Evolutionary conservation across 2,113 vertebrate genomes (phyloP).

Genomic region (Sminthopsis crassicaudata): DNA sequence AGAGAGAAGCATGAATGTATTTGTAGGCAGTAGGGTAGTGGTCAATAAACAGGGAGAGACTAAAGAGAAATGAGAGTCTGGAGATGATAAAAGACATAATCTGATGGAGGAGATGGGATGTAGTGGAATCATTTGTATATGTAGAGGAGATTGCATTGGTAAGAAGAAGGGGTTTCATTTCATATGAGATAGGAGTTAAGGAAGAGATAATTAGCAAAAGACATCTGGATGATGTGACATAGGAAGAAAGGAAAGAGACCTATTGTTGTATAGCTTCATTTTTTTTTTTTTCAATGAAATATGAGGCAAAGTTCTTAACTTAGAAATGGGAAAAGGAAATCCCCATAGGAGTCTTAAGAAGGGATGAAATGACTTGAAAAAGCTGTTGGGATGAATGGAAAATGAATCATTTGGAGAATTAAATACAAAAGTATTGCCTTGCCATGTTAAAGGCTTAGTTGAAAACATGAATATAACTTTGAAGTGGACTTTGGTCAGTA

Average conservation of each 20-base stretch:
- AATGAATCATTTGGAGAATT: background rate
- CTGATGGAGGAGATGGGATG: background rate
- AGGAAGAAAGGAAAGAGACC: background rate
- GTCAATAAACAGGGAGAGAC: background rate
- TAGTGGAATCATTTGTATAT: background rate
- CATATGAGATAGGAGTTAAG: background rate
- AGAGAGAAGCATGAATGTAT: background rate
- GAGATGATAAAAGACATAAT: background rate
- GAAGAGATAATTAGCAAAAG: background rate
- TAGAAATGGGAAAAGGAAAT: background rate
- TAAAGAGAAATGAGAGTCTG: background rate
- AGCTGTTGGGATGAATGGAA: background rate
- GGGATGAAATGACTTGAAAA: background rate
- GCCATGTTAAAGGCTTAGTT: background rate
- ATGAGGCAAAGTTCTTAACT: background rate
- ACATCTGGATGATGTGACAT: background rate
- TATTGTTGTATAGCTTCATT: background rate
- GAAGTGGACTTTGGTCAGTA: background rate
- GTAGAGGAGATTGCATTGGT: background rate
- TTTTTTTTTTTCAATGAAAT: background rate
- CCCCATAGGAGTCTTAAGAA: background rate
- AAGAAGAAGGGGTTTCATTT: background rate
- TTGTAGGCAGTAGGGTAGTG: background rate
- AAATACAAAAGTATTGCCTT: background rate
- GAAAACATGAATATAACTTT: background rate